Evolutionary conservation across 2,888 invertebrate genomes (phyloP), one percentile per base, ranked within the genome.

Genomic region (Pheosia tremula): DNA sequence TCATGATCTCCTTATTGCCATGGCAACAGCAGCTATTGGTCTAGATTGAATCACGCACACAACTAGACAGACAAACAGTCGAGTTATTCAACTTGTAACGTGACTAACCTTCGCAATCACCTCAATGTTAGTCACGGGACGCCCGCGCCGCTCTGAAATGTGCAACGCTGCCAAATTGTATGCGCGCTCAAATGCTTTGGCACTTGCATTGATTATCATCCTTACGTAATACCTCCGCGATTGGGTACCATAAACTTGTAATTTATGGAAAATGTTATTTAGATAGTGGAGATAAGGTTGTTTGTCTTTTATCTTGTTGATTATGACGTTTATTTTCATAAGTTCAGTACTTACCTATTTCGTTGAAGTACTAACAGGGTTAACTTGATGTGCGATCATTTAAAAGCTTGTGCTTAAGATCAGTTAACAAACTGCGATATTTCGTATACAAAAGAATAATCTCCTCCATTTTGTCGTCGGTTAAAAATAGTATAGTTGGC

Each of bases 121-220:
- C 62, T 62, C 60, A 57, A 56, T 61, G 61, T 68, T 76, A 68
- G 81, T 84, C 85, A 87, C 84, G 82, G 72, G 86, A 84, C 70
- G 59, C 57, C 56, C 58, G 55, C 63, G n/a, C 24, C 60, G 63
- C 56, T 60, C 36, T 41, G 13, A 41, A 56, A 55, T 55, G 55
- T 39, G 71, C 65, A 70, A 63, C 58, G 66, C 60, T 82, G 82
- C 82, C 83, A 81, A 82, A 72, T 61, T 74, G 71, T 77, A 53
- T 59, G 60, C 62, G 62, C 61, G 54, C 64, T 64, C 68, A 60
- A 59, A 45, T 10, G 58, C 66, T 69, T 71, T 77, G 75, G 79
- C 77, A 70, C 69, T 71, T 72, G 65, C 66, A 70, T 36, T 71
- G 41, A 69, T 65, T 45, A 61, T 63, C 11, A 67, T 37, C 45